Evolutionary conservation across 1,140 invertebrate genomes (phyloP).

Genomic region (Subanguina moxae): DNA sequence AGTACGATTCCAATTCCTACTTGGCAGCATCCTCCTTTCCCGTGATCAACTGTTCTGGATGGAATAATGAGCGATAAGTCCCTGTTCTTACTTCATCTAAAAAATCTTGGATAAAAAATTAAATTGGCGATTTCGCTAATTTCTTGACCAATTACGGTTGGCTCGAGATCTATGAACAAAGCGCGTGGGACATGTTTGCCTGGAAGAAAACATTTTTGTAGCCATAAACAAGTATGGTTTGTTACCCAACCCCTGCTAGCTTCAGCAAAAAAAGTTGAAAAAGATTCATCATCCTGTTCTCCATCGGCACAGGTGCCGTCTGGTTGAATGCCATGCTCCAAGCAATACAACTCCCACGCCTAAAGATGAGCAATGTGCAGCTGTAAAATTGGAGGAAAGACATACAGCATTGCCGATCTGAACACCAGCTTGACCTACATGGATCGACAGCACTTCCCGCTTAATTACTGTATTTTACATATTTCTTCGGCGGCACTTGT

Average conservation of each 20-base stretch:
- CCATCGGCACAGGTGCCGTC: constrained; percentile 68
- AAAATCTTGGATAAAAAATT: constrained; percentile 8
- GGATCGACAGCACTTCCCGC: constrained; percentile 76
- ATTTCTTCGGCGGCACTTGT: too few relatives aligned
- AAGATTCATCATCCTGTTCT: constrained; percentile 64
- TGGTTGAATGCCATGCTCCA: constrained; percentile 11
- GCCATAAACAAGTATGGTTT: constrained; percentile 67
- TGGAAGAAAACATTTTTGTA: constrained; percentile 2
- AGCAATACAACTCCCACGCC: constrained; percentile 76
- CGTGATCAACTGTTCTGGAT: constrained; percentile 62
- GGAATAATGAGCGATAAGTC: constrained; percentile 60
- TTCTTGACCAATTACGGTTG: constrained; percentile 70
- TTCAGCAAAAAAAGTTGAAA: constrained; percentile 66
- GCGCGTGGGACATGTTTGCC: constrained; percentile 76
- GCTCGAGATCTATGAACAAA: constrained; percentile 79
- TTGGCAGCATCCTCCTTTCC: constrained; percentile 80
- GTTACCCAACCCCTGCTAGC: constrained; percentile 51
- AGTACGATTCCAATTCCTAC: too few relatives aligned
- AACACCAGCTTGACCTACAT: constrained; percentile 81
- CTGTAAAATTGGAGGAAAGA: not conserved
- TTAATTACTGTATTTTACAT: constrained; percentile 7
- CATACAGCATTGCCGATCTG: constrained; percentile 77
- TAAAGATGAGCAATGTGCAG: not conserved
- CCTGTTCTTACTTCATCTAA: constrained; percentile 61
- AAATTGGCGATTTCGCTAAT: too few relatives aligned